Conservation (phyloP, 2,113 vertebrate genomes). For the Microtus pennsylvanicus region DNA sequence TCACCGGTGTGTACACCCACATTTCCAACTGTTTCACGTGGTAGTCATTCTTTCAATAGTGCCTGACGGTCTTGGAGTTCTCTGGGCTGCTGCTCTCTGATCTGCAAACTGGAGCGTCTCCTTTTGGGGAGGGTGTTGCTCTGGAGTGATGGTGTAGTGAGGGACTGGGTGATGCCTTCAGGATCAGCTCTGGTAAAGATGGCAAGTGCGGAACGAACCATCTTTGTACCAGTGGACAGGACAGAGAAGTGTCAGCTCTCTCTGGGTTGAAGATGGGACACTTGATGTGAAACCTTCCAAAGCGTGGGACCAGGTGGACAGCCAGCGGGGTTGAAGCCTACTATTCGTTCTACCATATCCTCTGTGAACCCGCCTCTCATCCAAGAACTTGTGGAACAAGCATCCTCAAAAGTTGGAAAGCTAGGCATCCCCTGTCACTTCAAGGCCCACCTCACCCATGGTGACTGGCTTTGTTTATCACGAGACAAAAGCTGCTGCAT, state of each 20-base stretch:
- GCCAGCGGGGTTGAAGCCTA: rapidly evolving
- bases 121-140: slow-evolving; percentile 19
- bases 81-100: not conserved
- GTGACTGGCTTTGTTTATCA: slow-evolving; percentile 68
- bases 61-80: slow-evolving; percentile 67
- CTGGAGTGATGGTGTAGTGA: not conserved
- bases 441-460: not conserved
- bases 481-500: slow-evolving; percentile 73
- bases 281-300: not conserved
- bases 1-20: not conserved
- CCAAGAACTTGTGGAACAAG: not conserved
- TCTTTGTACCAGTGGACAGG: slow-evolving; percentile 24
- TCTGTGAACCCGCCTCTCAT: not conserved
- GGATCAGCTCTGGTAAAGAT: not conserved
- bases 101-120: not conserved
- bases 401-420: not conserved
- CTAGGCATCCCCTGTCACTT: not conserved
- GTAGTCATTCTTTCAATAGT: slow-evolving; percentile 70
- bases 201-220: slow-evolving; percentile 17
- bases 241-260: slow-evolving; percentile 27
- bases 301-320: not conserved
- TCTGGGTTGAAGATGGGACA: slow-evolving; percentile 17
- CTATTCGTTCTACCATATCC: not conserved
- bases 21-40: slow-evolving; percentile 28
- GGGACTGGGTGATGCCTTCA: slow-evolving; percentile 25